Evolutionary conservation across 2,888 invertebrate genomes (phyloP).

Genomic region (Sinelater perroti): DNA sequence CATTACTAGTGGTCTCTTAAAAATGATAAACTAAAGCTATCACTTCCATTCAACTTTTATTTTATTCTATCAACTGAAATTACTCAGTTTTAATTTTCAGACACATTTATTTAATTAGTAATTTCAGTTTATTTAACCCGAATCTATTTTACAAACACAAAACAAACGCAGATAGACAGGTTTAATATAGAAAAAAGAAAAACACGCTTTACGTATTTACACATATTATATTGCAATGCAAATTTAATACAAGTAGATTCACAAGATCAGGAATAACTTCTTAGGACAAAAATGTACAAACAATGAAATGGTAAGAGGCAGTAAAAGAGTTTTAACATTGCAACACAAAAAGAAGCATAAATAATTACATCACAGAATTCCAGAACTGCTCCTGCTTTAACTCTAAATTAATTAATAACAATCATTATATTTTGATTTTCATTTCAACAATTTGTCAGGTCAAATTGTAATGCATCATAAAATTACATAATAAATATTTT

Average conservation of each 20-base stretch:
- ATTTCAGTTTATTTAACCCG: no score
- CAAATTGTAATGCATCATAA: constrained; percentile 29
- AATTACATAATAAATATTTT: constrained; percentile 26
- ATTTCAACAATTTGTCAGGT: constrained; percentile 12
- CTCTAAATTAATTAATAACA: constrained; percentile 33
- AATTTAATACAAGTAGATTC: constrained; percentile 37
- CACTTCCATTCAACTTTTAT: no score
- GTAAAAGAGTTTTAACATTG: constrained; percentile 31
- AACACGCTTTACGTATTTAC: constrained; percentile 27
- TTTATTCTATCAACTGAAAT: no score
- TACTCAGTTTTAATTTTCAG: no score
- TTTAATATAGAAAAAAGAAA: constrained; percentile 1
- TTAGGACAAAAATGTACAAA: constrained; percentile 23
- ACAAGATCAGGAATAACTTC: constrained; percentile 23
- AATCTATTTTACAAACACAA: no score
- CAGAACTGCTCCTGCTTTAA: constrained; percentile 38
- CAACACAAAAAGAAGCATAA: constrained; percentile 35
- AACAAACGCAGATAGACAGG: neutral
- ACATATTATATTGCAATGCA: constrained; percentile 39
- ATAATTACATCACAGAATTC: constrained; percentile 44
- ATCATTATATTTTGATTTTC: constrained; percentile 28
- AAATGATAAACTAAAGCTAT: no score
- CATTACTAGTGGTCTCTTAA: no score
- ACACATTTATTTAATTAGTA: no score
- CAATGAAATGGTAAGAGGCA: constrained; percentile 19